Base-by-base conservation (phyloP, 2,797 vertebrate genomes). In the Gastrophryne carolinensis region DNA sequence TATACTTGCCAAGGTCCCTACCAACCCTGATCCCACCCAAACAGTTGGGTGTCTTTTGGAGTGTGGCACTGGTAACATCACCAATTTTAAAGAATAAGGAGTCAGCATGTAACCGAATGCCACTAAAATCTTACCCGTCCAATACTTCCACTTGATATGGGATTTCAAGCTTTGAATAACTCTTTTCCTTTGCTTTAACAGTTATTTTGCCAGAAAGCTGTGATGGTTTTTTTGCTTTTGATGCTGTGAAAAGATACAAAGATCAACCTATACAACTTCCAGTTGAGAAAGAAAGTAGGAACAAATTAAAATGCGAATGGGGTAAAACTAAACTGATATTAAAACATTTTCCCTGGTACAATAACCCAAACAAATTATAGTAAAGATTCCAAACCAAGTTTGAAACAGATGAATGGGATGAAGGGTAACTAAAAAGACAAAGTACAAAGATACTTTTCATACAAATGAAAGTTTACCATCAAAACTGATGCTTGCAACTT, bases 161-260 rank as follows among this genome's bases (percentile, higher is more conserved):
- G 86, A 99, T 98, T 94, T 99, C 98, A 81, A 99, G 95, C 90
- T 99, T 99, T 81, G 95, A 96, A 80, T 98, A 98, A 85, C 90
- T 98, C 87, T 97, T 98, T 83, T 98, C 97, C 89, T 98, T 98
- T 8, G 96, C 97, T 90, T 98, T 98, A 67, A 99, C 96, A 34
- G 95, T 97, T 88, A 99, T 98, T 94, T 98, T 99, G 75, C 98
- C 98, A 89, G 94, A 94, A 86, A 94, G 94, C 81, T 98, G 98
- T 84, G 92, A 93, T 23, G 93, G 72, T 84, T 92, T 93, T 91
- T 93, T 95, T 66, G 95, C 95, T 90, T 97, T 99, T 84, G 97
- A 98, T 79, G 98, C 98, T 99, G 89, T 37, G 82, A 81, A 9
- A 61, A 19, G 39, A 21, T n/a, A 27, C 24, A 57, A 29, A 10